phyloP scores from a whole-genome alignment of 1,140 invertebrate species.

The Apis dorsata region DNA sequence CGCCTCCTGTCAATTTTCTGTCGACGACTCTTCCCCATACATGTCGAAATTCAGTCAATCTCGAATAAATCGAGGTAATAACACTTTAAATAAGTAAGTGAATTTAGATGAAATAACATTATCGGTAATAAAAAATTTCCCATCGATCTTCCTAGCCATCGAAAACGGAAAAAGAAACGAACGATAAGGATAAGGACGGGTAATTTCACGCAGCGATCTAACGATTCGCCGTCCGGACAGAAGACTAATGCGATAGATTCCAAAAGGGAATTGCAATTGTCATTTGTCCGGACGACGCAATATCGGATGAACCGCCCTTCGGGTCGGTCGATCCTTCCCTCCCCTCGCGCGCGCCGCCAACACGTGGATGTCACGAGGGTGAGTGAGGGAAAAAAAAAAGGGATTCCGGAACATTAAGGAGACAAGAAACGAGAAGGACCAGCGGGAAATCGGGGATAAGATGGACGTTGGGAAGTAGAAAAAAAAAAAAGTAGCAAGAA shows the following conservation, averaged over 20 bases:
- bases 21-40: background rate
- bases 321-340: conserved; percentile 9
- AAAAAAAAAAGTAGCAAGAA: background rate
- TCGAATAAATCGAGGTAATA: no score
- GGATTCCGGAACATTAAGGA: conserved; percentile 56
- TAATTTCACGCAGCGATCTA: background rate
- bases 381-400: conserved; percentile 20
- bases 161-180: no score
- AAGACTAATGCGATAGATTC: conserved; percentile 58
- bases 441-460: conserved; percentile 44
- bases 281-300: conserved; percentile 64
- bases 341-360: conserved; percentile 2
- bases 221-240: conserved; percentile 9
- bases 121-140: background rate
- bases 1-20: background rate
- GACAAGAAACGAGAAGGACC: conserved; percentile 50
- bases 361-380: conserved; percentile 47
- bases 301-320: conserved; percentile 51
- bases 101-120: background rate
- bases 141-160: no score
- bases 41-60: background rate
- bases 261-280: conserved; percentile 64
- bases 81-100: background rate
- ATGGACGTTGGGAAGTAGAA: conserved; percentile 12
- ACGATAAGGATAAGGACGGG: no score